Conservation (phyloP, 2,113 vertebrate species). For the Buteo buteo region DNA sequence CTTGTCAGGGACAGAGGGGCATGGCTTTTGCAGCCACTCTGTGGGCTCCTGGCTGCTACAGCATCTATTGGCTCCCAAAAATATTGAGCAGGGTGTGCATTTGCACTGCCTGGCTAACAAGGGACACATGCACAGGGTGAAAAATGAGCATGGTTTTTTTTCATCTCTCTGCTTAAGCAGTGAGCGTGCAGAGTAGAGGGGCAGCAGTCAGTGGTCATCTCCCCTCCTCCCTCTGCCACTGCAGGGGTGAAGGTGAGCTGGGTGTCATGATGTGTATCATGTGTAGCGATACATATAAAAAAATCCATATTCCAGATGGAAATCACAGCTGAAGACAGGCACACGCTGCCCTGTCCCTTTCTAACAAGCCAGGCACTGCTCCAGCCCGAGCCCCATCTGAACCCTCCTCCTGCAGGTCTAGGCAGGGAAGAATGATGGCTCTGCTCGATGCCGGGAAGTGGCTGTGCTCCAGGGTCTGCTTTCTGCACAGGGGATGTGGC, state of each 20-base stretch:
- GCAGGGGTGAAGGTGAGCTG: not conserved
- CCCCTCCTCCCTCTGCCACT: not conserved
- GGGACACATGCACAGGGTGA: not conserved
- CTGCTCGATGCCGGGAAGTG: accelerated
- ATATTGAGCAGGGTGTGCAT: not conserved
- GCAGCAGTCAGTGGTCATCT: accelerated
- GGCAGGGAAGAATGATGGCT: not conserved
- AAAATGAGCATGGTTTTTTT: not conserved
- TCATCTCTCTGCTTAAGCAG: not conserved
- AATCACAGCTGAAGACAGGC: not conserved
- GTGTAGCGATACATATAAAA: not conserved
- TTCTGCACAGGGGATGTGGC: accelerated
- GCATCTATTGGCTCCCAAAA: conserved; percentile 11
- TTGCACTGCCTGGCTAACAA: conserved; percentile 20
- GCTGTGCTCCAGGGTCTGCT: not conserved
- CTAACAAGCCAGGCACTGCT: not conserved
- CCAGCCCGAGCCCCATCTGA: accelerated
- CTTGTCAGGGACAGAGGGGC: not conserved
- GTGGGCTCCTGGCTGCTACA: not conserved
- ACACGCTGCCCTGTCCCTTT: not conserved
- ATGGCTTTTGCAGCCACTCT: accelerated
- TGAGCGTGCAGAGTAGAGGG: not conserved
- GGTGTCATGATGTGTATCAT: not conserved
- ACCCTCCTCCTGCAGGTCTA: accelerated
- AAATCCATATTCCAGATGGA: not conserved